Evolutionary conservation across 2,113 vertebrate species (phyloP), one percentile per base, ranked within the genome.

Genomic region (Jaculus jaculus): DNA sequence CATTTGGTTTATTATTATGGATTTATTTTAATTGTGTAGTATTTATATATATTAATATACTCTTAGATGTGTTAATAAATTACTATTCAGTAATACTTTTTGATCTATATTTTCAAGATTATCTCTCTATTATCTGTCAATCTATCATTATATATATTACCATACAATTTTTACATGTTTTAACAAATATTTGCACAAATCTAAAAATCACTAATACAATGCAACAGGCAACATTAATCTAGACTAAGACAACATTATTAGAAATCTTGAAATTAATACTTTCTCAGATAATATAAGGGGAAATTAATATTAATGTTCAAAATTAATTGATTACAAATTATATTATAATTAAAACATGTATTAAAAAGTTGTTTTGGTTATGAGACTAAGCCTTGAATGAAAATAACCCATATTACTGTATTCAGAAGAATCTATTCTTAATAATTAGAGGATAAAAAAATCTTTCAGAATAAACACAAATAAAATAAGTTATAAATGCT

Each of bases 251-350:
- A 54, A 54, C 54, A 54, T 54, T 17, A 84, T 66, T 32, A 82
- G 0, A 89, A 51, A 32, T 9, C 16, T 73, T 85, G 17, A 71
- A 88, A 82, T 60, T 26, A 95, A 72, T 69, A 34, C 81, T 93
- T 85, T 60, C 51, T 68, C 30, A 42, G 21, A 37, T 30, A 17
- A 34, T 21, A 15, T n/a, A 86, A 15, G 60, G 5, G 39, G 11
- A 10, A 87, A 26, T n/a, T 5, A 61, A 84, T 47, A 58, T 51
- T 1, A 63, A 42, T 71, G 75, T 71, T 2, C 65, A 58, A 54
- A 61, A 61, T 61, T 75, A 71, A 66, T 34, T 65, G 16, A 8
- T 88, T 71, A 80, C 4, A 93, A 94, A 75, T 93, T 65, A 86
- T 60, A 86, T 80, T 63, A 79, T 90, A 81, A 42, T 65, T 81